These are phyloP conservation scores for Gallinago solitaria DNA, from an alignment of 2,797 vertebrate species.

Conservation along the genomic window DNA sequence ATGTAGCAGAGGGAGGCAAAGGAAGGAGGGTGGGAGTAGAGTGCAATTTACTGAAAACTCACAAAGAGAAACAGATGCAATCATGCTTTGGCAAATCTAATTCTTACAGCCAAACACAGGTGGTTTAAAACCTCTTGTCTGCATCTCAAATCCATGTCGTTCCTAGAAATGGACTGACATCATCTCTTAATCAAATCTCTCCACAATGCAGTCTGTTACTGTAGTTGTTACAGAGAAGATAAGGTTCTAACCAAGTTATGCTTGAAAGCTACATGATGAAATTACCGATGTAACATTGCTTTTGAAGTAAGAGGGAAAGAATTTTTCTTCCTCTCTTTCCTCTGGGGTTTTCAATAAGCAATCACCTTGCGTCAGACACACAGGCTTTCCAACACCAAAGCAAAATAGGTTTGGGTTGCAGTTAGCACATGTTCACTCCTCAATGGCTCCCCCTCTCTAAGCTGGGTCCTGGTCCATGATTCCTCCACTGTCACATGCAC, in stretches of 20 bases:
- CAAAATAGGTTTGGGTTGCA: not conserved
- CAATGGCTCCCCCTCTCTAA: not conserved
- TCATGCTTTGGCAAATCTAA: not conserved
- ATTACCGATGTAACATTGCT: not conserved
- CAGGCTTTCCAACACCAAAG: not conserved
- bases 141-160: not conserved
- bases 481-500: constrained; percentile 4
- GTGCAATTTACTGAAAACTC: not conserved
- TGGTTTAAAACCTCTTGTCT: not conserved
- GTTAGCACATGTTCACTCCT: not conserved
- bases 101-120: not conserved
- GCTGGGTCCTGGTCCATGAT: not conserved
- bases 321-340: not conserved
- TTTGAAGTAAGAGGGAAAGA: not conserved
- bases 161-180: constrained; percentile 7
- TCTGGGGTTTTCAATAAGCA: not conserved
- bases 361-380: not conserved
- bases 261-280: constrained; percentile 53
- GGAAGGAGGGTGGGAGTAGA: too few relatives aligned
- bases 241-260: constrained; percentile 42
- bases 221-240: constrained; percentile 3
- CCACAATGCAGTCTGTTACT: not conserved
- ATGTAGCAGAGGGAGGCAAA: not conserved
- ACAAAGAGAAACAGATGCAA: not conserved
- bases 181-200: constrained; percentile 40